phyloP scores from a whole-genome alignment of 1,140 invertebrate genomes.

The Lamellibrachia luymesi region DNA sequence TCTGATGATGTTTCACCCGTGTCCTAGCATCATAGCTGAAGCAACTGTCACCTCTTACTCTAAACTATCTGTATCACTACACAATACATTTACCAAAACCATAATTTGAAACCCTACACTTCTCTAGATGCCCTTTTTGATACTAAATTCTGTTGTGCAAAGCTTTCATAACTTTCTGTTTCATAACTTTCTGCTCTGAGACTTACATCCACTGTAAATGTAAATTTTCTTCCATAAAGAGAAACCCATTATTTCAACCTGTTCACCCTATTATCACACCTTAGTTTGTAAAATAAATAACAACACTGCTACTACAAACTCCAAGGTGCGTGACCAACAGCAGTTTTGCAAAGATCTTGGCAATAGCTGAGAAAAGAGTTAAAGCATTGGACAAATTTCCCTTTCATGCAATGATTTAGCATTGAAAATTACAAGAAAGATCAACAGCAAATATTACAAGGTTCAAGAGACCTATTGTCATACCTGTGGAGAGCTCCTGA shows the following conservation, averaged over 20 bases:
- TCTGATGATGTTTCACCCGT: neutral
- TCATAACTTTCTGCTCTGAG: neutral
- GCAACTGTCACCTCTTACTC: neutral
- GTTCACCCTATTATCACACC: neutral
- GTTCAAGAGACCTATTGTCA: too few species aligned
- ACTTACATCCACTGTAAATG: neutral
- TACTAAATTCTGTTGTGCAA: neutral
- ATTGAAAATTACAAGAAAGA: too few species aligned
- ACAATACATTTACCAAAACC: neutral
- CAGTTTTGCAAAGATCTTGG: neutral
- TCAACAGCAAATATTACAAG: too few species aligned
- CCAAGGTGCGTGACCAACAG: neutral
- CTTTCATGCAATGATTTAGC: too few species aligned
- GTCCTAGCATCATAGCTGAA: neutral
- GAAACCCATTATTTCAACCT: neutral
- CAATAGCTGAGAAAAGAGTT: too few species aligned
- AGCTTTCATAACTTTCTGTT: neutral
- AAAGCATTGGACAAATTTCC: too few species aligned
- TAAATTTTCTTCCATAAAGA: neutral
- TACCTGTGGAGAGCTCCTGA: too few species aligned
- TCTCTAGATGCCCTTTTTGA: neutral
- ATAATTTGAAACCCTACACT: neutral
- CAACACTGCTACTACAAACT: neutral
- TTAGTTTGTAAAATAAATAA: neutral
- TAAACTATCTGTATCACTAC: neutral